Evolutionary conservation across 1,140 invertebrate species (phyloP).

Genomic region (Cotesia chilonis): DNA sequence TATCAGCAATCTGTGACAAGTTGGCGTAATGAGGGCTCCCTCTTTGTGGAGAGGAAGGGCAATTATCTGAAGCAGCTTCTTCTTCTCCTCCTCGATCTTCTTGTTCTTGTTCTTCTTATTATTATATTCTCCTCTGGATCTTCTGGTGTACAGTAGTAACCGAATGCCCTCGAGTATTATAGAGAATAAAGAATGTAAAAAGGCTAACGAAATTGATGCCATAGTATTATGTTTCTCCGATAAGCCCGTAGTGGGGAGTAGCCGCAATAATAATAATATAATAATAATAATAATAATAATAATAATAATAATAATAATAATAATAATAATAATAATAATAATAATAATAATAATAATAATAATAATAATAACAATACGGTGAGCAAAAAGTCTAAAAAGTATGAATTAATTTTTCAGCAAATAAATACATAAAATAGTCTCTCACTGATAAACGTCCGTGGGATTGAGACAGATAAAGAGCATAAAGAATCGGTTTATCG

Average conservation of each 20-base stretch:
- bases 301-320: neutral
- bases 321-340: slow-evolving; percentile 20
- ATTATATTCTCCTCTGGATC: too few relatives aligned
- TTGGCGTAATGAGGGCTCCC: slow-evolving; percentile 58
- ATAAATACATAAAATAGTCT: neutral
- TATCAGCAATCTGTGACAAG: slow-evolving; percentile 58
- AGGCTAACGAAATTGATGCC: slow-evolving; percentile 32
- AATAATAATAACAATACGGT: too few relatives aligned
- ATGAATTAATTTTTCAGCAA: too few relatives aligned
- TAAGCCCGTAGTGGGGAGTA: slow-evolving; percentile 25
- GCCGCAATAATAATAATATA: slow-evolving; percentile 30
- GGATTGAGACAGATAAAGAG: slow-evolving; percentile 20
- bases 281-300: neutral
- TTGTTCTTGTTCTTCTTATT: too few relatives aligned
- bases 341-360: neutral
- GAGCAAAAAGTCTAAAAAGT: too few relatives aligned
- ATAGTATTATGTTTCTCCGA: slow-evolving; percentile 4
- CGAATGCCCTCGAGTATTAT: slow-evolving; percentile 22
- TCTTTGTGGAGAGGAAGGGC: slow-evolving; percentile 51
- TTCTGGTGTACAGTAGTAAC: too few relatives aligned
- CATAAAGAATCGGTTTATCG: slow-evolving; percentile 11
- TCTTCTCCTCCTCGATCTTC: slow-evolving; percentile 26
- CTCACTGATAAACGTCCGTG: neutral
- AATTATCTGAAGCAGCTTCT: slow-evolving; percentile 52
- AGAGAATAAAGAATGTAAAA: slow-evolving; percentile 42